phyloP scores from a whole-genome alignment of 2,888 invertebrate genomes.

The Pristionchus entomophagus region DNA sequence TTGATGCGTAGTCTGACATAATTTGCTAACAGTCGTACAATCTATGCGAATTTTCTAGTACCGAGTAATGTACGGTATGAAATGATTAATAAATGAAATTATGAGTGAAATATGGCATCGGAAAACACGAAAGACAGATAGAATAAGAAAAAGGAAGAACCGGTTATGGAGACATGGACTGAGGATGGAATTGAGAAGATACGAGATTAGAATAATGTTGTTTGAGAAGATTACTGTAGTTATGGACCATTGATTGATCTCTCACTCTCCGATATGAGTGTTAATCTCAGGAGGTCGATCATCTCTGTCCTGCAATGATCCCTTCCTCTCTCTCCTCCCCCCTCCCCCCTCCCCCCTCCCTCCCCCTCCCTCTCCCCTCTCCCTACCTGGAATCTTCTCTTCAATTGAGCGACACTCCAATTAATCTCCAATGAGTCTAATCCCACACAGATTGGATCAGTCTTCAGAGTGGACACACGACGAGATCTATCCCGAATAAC shows the following conservation, averaged over 20 bases:
- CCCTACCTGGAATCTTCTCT: constrained; percentile 68
- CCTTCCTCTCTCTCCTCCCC: too few relatives aligned
- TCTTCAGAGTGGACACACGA: constrained; percentile 11
- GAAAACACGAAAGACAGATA: constrained; percentile 25
- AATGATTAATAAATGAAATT: not conserved
- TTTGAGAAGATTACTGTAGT: not conserved
- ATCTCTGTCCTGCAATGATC: constrained; percentile 6
- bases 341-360: too few relatives aligned
- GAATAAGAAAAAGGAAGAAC: not conserved
- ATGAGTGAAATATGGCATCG: not conserved
- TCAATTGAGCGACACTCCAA: constrained; percentile 72
- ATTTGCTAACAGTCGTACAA: not conserved
- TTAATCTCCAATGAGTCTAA: constrained; percentile 70
- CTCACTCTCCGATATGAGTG: constrained; percentile 59
- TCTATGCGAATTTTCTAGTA: not conserved
- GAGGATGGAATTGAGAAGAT: not conserved
- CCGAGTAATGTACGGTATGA: not conserved
- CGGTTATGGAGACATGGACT: constrained; percentile 23
- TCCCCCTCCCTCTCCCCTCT: not conserved
- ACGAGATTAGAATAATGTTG: not conserved
- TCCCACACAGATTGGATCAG: constrained; percentile 28
- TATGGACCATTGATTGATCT: not conserved
- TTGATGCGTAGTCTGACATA: not conserved
- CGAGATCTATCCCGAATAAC: constrained; percentile 26
- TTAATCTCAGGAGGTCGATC: constrained; percentile 66